phyloP scores from a whole-genome alignment of 2,888 invertebrate species.

The Autographa gamma region DNA sequence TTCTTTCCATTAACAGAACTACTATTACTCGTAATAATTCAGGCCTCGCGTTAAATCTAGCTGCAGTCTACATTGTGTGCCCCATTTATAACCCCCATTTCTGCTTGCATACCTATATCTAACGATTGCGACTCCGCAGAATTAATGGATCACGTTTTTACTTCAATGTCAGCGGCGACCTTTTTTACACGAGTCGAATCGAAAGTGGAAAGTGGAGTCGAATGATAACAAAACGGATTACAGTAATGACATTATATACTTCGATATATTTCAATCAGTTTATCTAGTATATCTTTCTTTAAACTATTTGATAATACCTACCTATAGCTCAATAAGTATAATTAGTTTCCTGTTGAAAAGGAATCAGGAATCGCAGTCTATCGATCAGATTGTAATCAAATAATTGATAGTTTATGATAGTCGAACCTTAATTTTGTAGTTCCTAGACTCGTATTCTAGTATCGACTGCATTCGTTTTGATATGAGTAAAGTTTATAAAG shows the following conservation, averaged over 20 bases:
- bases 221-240: conserved; percentile 38
- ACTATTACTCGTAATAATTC: conserved; percentile 32
- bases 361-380: too few species aligned
- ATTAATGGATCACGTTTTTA: conserved; percentile 57
- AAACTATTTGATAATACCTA: background rate
- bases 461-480: conserved; percentile 45
- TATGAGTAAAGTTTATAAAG: conserved; percentile 46
- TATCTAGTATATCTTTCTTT: background rate
- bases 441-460: conserved; percentile 27
- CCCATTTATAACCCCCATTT: conserved; percentile 52
- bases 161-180: conserved; percentile 27
- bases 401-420: conserved; percentile 3
- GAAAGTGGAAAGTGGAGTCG: conserved; percentile 46
- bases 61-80: conserved; percentile 36
- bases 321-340: background rate
- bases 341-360: too few species aligned
- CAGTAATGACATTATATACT: conserved; percentile 29
- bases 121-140: conserved; percentile 41
- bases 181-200: conserved; percentile 44
- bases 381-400: background rate
- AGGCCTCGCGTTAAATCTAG: conserved; percentile 37
- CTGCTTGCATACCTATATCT: conserved; percentile 47
- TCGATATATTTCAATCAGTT: background rate
- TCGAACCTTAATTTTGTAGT: conserved; percentile 31
- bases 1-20: conserved; percentile 23